phyloP scores from a whole-genome alignment of 2,888 invertebrate species.

The Chrysodeixis includens region DNA sequence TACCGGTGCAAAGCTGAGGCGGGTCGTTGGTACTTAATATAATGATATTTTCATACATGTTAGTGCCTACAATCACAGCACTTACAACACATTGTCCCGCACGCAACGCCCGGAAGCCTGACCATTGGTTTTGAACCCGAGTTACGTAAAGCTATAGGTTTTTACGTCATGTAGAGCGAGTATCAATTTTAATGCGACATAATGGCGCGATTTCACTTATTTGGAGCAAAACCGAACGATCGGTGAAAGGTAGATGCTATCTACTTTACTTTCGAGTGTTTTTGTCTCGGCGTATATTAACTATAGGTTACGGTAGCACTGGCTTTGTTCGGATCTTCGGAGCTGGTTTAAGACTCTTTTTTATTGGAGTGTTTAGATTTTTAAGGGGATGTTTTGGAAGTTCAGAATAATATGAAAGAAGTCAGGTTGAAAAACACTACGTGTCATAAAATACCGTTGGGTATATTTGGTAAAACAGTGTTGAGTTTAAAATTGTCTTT shows the following conservation, averaged over 20 bases:
- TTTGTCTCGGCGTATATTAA: conserved; percentile 51
- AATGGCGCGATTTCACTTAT: conserved; percentile 65
- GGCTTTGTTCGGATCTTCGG: conserved; percentile 23
- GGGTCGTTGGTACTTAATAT: too few relatives aligned
- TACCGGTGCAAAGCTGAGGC: too few relatives aligned
- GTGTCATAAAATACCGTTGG: too few relatives aligned
- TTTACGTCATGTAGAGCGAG: conserved; percentile 59
- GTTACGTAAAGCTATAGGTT: conserved; percentile 53
- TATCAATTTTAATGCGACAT: conserved; percentile 65
- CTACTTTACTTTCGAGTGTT: conserved; percentile 57
- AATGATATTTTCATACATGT: neutral
- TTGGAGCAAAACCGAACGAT: conserved; percentile 67
- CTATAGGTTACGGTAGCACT: conserved; percentile 28
- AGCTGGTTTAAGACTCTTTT: neutral
- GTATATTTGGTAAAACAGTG: too few relatives aligned
- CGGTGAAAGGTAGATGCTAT: conserved; percentile 69
- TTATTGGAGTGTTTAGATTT: neutral
- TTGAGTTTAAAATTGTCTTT: too few relatives aligned
- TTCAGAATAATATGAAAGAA: too few relatives aligned
- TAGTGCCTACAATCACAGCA: neutral
- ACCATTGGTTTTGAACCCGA: conserved; percentile 49
- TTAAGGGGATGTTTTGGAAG: too few relatives aligned
- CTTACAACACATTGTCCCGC: conserved; percentile 2
- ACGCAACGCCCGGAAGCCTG: conserved; percentile 36
- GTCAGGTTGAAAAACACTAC: too few relatives aligned